Conservation (phyloP, 2,888 invertebrate genomes). For the Coelopa pilipes region DNA sequence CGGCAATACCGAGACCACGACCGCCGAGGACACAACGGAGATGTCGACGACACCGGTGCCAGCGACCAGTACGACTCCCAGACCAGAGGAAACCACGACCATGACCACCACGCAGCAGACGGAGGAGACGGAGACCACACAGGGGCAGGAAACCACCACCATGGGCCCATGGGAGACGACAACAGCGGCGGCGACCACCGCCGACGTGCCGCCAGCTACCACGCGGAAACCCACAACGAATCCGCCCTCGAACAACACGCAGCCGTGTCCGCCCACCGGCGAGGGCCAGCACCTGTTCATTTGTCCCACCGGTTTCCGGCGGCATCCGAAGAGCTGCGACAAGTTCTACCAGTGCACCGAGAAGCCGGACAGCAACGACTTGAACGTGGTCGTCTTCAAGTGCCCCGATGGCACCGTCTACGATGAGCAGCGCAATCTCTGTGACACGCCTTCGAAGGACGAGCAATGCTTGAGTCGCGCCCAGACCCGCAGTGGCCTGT, state of each 20-base stretch:
- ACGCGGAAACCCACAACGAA: slow-evolving; percentile 34
- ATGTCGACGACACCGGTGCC: slow-evolving; percentile 39
- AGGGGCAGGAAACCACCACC: slow-evolving; percentile 63
- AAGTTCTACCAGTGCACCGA: slow-evolving; percentile 85
- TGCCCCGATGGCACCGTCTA: slow-evolving; percentile 83
- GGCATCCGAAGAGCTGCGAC: slow-evolving; percentile 86
- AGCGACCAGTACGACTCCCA: slow-evolving; percentile 43
- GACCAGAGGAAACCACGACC: slow-evolving; percentile 37
- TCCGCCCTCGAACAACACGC: slow-evolving; percentile 43
- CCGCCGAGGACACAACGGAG: slow-evolving; percentile 31
- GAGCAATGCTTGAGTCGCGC: slow-evolving; percentile 55
- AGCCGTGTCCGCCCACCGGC: slow-evolving; percentile 57
- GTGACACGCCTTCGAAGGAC: slow-evolving; percentile 72
- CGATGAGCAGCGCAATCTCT: slow-evolving; percentile 78
- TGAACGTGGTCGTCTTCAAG: slow-evolving; percentile 79
- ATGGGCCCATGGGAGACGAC: slow-evolving; percentile 26
- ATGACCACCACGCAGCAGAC: slow-evolving; percentile 26
- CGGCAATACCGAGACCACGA: slow-evolving; percentile 38
- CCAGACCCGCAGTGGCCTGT: slow-evolving; percentile 47
- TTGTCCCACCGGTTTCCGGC: slow-evolving; percentile 84
- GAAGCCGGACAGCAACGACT: slow-evolving; percentile 73
- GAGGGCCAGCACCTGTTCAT: slow-evolving; percentile 78
- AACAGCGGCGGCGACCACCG: slow-evolving; percentile 16
- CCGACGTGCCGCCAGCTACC: not conserved
- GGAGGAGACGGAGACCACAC: slow-evolving; percentile 51